Evolutionary conservation across 2,113 vertebrate species (phyloP), one percentile per base, ranked within the genome.

Genomic region (Salvelinus alpinus): DNA sequence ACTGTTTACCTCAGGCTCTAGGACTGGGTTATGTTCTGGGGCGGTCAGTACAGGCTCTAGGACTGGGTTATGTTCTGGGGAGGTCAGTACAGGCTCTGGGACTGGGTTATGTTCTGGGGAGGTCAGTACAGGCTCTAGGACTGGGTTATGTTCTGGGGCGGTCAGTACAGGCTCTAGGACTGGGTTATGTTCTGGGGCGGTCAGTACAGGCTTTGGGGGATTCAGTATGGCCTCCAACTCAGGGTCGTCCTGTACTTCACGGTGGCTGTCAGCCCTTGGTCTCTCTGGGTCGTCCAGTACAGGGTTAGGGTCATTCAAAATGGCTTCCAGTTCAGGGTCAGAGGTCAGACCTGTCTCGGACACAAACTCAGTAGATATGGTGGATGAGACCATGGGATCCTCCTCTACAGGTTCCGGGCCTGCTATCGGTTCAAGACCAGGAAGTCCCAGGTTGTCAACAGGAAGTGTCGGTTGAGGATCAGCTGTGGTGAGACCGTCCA

Each of bases 401-500:
- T 66, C 75, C 25, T 27, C 24, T 51, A 18, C 64, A 13, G 6
- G 25, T 44, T 34, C 18, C 16, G 38, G 70, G 27, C 34, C n/a
- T 7, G 11, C 18, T 18, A 18, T 44, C 20, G 70, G 24, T 3
- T 85, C 5, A 14, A 7, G 20, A 22, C 47, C 54, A 8, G 20
- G 34, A 6, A 75, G 34, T 47, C 4, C 14, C 48, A 44, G 74
- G 54, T 76, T 31, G 51, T 47, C 22, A 8, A 59, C 0, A 5
- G 48, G 48, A 47, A 69, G 59, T 0, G 6, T n/a, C 1, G 72
- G 13, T 71, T 80, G 0, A 5, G 74, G 18, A 25, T 80, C 78
- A 1, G 83, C 71, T 7, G 75, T 66, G 0, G 57, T 65, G 71
- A 85, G 54, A 47, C 72, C 62, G 38, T 70, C 78, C 48, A 90